A percentile compares a stretch with the other conserved stretches of the same genome.
phyloP scores from a whole-genome alignment of 2,888 invertebrate species.

The Neoitamus cyanurus region DNA sequence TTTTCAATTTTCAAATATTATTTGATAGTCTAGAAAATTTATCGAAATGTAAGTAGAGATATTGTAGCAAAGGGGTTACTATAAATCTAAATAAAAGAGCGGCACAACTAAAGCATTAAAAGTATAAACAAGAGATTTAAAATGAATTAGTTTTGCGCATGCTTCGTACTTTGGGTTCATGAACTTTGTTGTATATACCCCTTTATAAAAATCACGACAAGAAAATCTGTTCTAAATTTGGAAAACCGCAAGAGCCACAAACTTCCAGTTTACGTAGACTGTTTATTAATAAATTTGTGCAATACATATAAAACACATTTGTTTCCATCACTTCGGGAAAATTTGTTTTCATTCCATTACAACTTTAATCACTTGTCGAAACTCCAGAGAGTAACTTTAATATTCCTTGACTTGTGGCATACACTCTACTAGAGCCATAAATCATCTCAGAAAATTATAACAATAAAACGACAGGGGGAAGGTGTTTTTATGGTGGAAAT shows the following conservation, averaged over 20 bases:
- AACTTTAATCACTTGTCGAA: slow-evolving; percentile 1
- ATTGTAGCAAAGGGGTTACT: too few species aligned
- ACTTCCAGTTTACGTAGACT: neutral
- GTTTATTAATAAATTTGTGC: neutral
- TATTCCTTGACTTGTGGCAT: neutral
- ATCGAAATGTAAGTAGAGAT: too few species aligned
- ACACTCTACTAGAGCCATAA: neutral
- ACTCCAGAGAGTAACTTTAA: neutral
- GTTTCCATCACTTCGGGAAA: neutral
- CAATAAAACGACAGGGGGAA: neutral
- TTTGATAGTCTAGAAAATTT: too few species aligned
- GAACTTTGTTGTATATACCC: neutral
- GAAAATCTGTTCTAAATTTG: neutral
- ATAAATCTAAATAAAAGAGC: too few species aligned
- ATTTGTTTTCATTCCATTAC: neutral
- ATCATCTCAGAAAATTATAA: neutral
- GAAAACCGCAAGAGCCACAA: neutral
- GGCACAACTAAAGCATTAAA: neutral
- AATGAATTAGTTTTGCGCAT: neutral
- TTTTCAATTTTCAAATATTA: too few species aligned
- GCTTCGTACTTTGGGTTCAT: neutral
- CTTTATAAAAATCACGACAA: neutral
- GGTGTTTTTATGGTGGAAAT: neutral
- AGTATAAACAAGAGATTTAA: neutral
- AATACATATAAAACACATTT: neutral